Conservation (phyloP, 2,113 vertebrate species). For the Oreotrochilus melanogaster region DNA sequence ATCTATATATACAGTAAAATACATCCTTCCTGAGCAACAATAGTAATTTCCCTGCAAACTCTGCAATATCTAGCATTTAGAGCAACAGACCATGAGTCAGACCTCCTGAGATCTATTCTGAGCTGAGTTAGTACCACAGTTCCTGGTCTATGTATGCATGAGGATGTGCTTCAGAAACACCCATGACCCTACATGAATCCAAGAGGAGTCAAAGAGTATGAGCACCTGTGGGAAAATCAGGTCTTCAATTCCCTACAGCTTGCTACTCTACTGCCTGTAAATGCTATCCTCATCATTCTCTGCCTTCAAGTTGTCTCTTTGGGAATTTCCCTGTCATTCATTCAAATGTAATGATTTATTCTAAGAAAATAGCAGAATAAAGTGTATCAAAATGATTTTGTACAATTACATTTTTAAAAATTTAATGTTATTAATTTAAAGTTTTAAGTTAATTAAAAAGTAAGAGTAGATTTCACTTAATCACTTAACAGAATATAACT, state of each 20-base stretch:
- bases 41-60: conserved; percentile 26
- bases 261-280: background rate
- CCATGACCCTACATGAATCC: background rate
- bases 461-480: background rate
- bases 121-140: background rate
- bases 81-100: background rate
- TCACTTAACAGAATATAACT: background rate
- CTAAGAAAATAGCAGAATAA: background rate
- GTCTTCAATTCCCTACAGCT: background rate
- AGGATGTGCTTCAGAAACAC: background rate
- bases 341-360: background rate
- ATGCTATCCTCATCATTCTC: background rate
- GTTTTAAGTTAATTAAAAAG: background rate
- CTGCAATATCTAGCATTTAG: background rate
- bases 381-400: background rate
- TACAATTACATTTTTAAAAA: background rate
- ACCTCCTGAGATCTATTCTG: background rate
- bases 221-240: background rate
- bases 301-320: background rate
- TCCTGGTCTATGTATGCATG: fast-evolving
- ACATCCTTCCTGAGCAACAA: background rate
- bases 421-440: no score
- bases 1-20: conserved; percentile 2
- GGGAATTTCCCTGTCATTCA: background rate
- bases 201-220: background rate